Conservation (phyloP, 2,113 vertebrate species). For the Strigops habroptila region DNA sequence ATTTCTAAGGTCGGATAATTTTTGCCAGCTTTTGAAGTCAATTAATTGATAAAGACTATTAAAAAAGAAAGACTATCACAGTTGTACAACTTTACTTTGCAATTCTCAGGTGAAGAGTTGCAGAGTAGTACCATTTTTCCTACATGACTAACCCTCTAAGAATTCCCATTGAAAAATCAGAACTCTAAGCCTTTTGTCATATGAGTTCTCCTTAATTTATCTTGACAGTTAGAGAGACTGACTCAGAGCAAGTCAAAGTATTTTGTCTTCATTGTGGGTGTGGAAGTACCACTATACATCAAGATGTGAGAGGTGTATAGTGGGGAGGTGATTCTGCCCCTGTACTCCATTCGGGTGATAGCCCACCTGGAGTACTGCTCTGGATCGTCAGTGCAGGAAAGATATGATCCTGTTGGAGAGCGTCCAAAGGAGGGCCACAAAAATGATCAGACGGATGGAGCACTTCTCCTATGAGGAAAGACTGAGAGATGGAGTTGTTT, state of each 20-base stretch:
- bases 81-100: not conserved
- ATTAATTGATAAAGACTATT: not conserved
- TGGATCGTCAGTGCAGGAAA: not conserved
- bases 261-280: not conserved
- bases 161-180: not conserved
- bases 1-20: not conserved
- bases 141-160: not conserved
- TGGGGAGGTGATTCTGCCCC: not conserved
- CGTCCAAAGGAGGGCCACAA: not conserved
- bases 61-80: not conserved
- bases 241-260: not conserved
- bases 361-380: not conserved
- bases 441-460: not conserved
- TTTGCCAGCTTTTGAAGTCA: not conserved
- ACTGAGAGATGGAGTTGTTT: not conserved
- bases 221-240: not conserved
- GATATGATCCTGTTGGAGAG: not conserved
- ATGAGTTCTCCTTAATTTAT: not conserved
- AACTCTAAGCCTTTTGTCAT: not conserved
- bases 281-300: not conserved
- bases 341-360: not conserved
- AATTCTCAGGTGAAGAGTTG: not conserved
- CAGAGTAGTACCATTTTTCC: not conserved
- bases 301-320: not conserved
- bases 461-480: not conserved